Base-by-base conservation (phyloP, 2,797 vertebrate species). In the Coluber constrictor region DNA sequence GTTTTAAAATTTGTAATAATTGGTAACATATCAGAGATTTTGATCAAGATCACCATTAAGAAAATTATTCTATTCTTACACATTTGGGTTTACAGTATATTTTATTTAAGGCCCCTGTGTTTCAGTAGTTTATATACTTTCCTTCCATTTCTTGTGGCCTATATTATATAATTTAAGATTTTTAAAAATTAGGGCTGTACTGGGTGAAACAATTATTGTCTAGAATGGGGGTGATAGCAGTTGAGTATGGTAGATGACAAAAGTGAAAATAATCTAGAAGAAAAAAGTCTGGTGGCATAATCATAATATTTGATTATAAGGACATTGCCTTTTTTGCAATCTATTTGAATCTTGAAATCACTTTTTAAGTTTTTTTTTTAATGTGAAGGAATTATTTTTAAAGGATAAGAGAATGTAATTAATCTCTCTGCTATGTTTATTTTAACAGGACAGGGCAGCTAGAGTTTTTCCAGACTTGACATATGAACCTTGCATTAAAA, bases 391-490 rank as follows among this genome's bases (percentile, higher is more conserved):
- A 13, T 0, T 0, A 92, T 79, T 87, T 93, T 92, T 88, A 94
- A 96, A 95, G 95, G 92, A 90, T 94, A 95, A 94, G 88, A 95
- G 18, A 90, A 93, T 94, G 89, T 6, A 47, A 92, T 91, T 56
- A 92, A 88, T 86, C 90, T 11, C 25, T 83, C 32, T 63, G 37
- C 91, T 94, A 92, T 57, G 93, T 94, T 94, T 96, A 89, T 90
- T 88, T 94, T 93, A 95, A 9, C 32, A 91, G 90, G 94, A 90
- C 55, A 91, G 90, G 95, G 91, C 57, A 90, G 29, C 70, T 59
- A 95, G 93, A 96, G 92, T 25, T 96, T 96, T 95, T 90, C 94
- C 96, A 96, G 94, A 96, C 93, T 86, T 95, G 94, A 95, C 88
- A 95, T 92, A 56, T 90, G 92, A 60, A 32, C 57, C 29, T 88